Percentiles rank a stretch among this genome's conserved stretches.
Evolutionary conservation across 2,113 vertebrate species (phyloP).

Genomic region (Aleadryas rufinucha): DNA sequence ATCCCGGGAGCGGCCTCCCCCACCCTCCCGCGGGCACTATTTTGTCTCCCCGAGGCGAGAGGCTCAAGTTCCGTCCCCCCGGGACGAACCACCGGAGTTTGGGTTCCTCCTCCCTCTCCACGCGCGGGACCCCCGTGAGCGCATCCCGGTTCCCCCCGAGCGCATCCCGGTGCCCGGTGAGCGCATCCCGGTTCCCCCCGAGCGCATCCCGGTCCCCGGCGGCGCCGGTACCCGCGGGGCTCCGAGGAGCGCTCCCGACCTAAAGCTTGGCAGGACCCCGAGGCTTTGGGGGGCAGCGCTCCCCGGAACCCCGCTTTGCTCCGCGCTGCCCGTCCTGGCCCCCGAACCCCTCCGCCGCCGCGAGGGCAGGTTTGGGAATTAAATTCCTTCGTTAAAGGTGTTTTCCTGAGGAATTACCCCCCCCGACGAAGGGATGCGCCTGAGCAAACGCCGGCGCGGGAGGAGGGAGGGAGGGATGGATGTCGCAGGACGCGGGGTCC

Average conservation of each 20-base stretch:
- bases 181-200: neutral
- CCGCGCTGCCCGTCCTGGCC: neutral
- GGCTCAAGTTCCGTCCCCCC: neutral
- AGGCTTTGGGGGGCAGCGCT: neutral
- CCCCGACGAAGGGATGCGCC: neutral
- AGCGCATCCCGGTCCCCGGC: neutral
- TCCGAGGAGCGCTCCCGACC: neutral
- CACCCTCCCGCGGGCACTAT: fast-evolving
- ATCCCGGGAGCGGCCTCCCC: neutral
- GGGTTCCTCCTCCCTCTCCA: neutral
- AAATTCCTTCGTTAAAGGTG: fast-evolving
- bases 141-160: neutral
- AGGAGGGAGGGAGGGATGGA: neutral
- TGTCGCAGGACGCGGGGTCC: neutral
- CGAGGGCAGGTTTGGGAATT: fast-evolving
- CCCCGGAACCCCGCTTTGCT: neutral
- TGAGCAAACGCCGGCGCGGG: neutral
- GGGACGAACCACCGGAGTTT: neutral
- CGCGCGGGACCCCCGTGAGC: neutral
- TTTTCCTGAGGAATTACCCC: neutral
- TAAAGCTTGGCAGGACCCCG: fast-evolving
- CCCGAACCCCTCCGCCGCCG: neutral
- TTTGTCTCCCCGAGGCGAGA: neutral
- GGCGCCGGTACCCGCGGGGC: neutral
- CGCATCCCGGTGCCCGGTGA: neutral